Evolutionary conservation across 2,113 vertebrate species (phyloP).

Genomic region (Mormoops blainvillei): DNA sequence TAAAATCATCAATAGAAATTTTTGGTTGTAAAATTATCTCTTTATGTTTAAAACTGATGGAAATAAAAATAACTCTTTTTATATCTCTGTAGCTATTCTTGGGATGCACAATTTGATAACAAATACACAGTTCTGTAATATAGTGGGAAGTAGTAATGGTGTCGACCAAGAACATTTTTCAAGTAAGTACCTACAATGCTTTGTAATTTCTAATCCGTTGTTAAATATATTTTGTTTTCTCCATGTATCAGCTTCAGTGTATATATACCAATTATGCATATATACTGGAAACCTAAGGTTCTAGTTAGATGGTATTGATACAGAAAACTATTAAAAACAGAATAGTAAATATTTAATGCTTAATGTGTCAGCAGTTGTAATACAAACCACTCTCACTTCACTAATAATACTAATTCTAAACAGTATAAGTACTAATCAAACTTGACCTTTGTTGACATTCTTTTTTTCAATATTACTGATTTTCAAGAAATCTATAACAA

Average conservation of each 20-base stretch:
- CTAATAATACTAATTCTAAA: neutral
- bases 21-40: neutral
- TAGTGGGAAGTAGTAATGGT: constrained; percentile 82
- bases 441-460: neutral
- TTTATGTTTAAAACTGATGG: neutral
- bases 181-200: constrained; percentile 76
- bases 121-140: constrained; percentile 86
- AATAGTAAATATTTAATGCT: neutral
- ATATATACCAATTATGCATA: neutral
- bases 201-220: neutral
- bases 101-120: constrained; percentile 95
- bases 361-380: neutral
- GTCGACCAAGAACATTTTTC: constrained; percentile 84
- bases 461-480: constrained; percentile 13
- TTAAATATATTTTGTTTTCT: constrained; percentile 10
- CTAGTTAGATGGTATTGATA: neutral
- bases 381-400: neutral
- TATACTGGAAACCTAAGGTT: neutral
- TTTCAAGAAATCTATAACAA: neutral
- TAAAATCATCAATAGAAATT: neutral
- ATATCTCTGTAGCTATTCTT: constrained; percentile 88
- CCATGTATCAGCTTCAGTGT: neutral
- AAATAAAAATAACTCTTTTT: constrained; percentile 6
- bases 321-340: neutral
- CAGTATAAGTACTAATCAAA: neutral